phyloP scores from a whole-genome alignment of 2,888 invertebrate species.

The Andrena dorsata region DNA sequence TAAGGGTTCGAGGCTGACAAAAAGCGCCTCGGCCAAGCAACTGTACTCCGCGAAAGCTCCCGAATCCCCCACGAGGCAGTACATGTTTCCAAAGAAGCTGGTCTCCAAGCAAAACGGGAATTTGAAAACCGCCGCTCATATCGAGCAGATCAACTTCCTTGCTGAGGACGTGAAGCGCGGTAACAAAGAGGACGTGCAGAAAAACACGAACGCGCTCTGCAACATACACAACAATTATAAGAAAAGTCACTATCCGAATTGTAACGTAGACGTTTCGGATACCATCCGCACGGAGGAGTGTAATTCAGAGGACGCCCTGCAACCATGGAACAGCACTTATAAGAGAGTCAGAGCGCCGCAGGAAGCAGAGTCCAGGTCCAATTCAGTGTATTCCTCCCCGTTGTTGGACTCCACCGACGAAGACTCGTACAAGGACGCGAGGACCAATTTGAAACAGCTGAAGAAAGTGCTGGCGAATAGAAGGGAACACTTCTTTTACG shows the following conservation, averaged over 20 bases:
- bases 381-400: conserved; percentile 44
- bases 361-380: conserved; percentile 22
- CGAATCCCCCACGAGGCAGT: conserved; percentile 15
- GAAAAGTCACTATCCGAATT: conserved; percentile 5
- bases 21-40: conserved; percentile 46
- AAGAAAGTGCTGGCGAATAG: conserved; percentile 73
- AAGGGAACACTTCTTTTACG: conserved; percentile 76
- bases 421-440: conserved; percentile 66
- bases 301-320: background rate
- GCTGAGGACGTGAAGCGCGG: conserved; percentile 20
- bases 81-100: conserved; percentile 7
- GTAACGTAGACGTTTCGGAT: background rate
- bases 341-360: conserved; percentile 34
- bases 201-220: conserved; percentile 11
- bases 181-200: conserved; percentile 15
- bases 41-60: conserved; percentile 6
- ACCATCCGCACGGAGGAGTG: conserved; percentile 8
- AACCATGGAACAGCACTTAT: conserved; percentile 43
- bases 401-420: conserved; percentile 64
- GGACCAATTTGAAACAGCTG: conserved; percentile 69
- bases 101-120: conserved; percentile 9
- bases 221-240: conserved; percentile 25
- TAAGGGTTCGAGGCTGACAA: conserved; percentile 16
- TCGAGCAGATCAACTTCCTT: conserved; percentile 38
- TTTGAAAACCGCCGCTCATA: background rate